phyloP scores from a whole-genome alignment of 2,888 invertebrate genomes.

The Cancer borealis region DNA sequence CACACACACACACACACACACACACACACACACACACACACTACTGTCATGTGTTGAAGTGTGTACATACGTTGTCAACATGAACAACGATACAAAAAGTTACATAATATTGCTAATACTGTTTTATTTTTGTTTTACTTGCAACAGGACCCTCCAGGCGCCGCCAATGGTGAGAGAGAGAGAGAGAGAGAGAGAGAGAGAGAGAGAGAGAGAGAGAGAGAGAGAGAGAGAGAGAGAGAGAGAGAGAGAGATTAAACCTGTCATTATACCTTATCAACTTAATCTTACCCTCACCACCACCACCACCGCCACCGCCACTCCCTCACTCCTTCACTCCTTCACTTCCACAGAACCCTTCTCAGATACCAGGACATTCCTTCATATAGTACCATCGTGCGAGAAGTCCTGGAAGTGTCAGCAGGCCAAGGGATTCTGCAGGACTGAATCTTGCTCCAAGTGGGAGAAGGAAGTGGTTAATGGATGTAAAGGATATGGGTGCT shows the following conservation, averaged over 20 bases:
- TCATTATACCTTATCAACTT: too few relatives aligned
- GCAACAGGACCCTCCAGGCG: neutral
- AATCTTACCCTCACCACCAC: too few relatives aligned
- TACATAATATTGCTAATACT: neutral
- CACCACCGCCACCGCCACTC: neutral
- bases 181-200: slow-evolving; percentile 20
- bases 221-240: slow-evolving; percentile 12
- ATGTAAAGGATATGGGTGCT: neutral
- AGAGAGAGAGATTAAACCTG: neutral
- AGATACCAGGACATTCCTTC: neutral
- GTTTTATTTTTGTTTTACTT: neutral
- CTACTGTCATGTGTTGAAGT: neutral
- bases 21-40: slow-evolving; percentile 52
- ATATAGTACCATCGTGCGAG: neutral
- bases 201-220: slow-evolving; percentile 20
- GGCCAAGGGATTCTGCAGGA: neutral
- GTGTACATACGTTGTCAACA: neutral
- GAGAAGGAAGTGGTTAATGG: neutral
- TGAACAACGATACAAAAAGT: neutral
- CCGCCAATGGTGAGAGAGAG: neutral
- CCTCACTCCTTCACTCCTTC: neutral
- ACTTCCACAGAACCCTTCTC: neutral
- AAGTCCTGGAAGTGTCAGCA: neutral
- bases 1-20: slow-evolving; percentile 15
- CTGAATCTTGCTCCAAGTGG: neutral